phyloP scores from a whole-genome alignment of 2,888 invertebrate genomes.

The Xanthorhoe designata region DNA sequence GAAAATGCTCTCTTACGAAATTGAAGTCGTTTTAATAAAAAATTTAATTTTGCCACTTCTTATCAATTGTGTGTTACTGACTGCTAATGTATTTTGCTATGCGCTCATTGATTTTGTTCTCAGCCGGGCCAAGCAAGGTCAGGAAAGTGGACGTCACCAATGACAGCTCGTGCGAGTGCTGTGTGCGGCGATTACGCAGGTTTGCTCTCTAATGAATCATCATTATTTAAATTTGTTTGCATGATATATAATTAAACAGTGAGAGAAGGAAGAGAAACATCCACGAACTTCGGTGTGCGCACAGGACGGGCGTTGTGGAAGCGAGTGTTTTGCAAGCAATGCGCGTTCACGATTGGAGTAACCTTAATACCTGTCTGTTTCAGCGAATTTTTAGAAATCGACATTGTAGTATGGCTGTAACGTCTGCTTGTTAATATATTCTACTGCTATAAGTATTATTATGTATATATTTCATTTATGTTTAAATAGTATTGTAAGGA shows the following conservation, averaged over 20 bases:
- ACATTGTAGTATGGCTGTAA: slow-evolving; percentile 38
- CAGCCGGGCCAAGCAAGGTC: slow-evolving; percentile 72
- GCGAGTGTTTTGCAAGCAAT: slow-evolving; percentile 48
- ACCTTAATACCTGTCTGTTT: slow-evolving; percentile 36
- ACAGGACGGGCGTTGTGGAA: slow-evolving; percentile 36
- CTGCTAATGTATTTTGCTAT: slow-evolving; percentile 68
- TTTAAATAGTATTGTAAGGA: slow-evolving; percentile 35
- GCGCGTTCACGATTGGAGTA: slow-evolving; percentile 41
- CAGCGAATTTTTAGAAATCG: slow-evolving; percentile 52
- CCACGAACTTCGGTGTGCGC: slow-evolving; percentile 9
- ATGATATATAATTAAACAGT: slow-evolving; percentile 28
- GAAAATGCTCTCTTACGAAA: too few relatives aligned
- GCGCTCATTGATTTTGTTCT: slow-evolving; percentile 79
- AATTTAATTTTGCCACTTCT: too few relatives aligned
- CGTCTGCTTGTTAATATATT: slow-evolving; percentile 34
- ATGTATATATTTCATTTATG: slow-evolving; percentile 17
- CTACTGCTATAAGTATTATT: slow-evolving; percentile 13
- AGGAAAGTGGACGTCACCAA: slow-evolving; percentile 60
- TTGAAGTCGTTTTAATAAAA: too few relatives aligned
- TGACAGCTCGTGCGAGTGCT: slow-evolving; percentile 63
- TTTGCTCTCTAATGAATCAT: slow-evolving; percentile 61
- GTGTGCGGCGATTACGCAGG: slow-evolving; percentile 69
- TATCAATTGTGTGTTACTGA: slow-evolving; percentile 37
- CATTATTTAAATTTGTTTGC: slow-evolving; percentile 41
- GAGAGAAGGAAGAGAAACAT: not conserved